A percentile compares a stretch with the other conserved stretches of the same genome.
These are phyloP conservation scores for Copidosoma floridanum DNA, from an alignment of 1,140 invertebrate genomes.

Conservation along the genomic window DNA sequence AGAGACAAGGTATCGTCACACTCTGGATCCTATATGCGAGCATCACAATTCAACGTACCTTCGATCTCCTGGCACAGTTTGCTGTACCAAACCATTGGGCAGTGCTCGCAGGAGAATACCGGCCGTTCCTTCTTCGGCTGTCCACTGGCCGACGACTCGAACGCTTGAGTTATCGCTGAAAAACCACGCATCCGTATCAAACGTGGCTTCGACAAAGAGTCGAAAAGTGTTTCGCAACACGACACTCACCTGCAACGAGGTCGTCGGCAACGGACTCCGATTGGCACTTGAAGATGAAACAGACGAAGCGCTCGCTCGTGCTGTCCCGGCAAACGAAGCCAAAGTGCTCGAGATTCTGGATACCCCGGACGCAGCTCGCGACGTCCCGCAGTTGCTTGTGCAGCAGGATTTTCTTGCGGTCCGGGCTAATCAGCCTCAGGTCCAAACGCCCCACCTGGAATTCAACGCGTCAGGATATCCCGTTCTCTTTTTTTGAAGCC, in stretches of 20 bases:
- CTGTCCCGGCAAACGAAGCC: constrained; percentile 87
- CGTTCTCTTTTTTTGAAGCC: too few relatives aligned
- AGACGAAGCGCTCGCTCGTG: constrained; percentile 68
- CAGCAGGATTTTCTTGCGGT: constrained; percentile 84
- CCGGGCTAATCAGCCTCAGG: constrained; percentile 85
- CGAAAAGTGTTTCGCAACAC: too few relatives aligned
- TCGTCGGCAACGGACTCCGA: constrained; percentile 77
- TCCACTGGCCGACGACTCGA: constrained; percentile 63
- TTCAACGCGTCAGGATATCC: too few relatives aligned
- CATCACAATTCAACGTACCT: constrained; percentile 56
- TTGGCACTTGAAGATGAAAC: constrained; percentile 89
- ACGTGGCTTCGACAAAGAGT: too few relatives aligned
- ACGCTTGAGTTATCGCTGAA: constrained; percentile 82
- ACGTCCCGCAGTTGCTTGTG: constrained; percentile 86
- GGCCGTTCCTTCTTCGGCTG: constrained; percentile 51
- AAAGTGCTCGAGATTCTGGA: constrained; percentile 80
- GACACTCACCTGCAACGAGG: constrained; percentile 67
- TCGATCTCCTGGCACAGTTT: constrained; percentile 85
- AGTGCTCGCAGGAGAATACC: constrained; percentile 76
- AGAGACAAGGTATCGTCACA: background rate
- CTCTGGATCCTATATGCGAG: background rate
- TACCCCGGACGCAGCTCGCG: constrained; percentile 83
- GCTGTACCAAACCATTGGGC: constrained; percentile 94
- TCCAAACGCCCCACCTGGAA: constrained; percentile 80
- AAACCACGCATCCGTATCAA: too few relatives aligned